Evolutionary conservation across 2,888 invertebrate species (phyloP).

Genomic region (Bombylius major): DNA sequence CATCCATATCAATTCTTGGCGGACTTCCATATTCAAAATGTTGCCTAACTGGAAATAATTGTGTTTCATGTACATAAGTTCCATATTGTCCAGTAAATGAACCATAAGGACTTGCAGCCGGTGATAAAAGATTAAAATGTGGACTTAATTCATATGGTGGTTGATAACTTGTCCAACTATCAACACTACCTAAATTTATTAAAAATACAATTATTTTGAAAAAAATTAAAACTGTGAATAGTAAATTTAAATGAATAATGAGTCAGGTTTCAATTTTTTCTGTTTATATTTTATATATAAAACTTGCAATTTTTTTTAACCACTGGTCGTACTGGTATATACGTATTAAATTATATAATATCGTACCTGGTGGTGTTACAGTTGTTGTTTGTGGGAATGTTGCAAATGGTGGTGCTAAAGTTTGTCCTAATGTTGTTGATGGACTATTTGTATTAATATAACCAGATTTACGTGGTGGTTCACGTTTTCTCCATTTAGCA

Average conservation of each 20-base stretch:
- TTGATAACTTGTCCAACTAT: conserved; percentile 64
- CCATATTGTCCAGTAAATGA: conserved; percentile 53
- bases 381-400: conserved; percentile 49
- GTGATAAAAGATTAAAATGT: conserved; percentile 59
- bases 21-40: conserved; percentile 42
- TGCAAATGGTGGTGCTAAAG: conserved; percentile 45
- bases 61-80: conserved; percentile 56
- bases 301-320: too few relatives aligned
- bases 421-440: conserved; percentile 43
- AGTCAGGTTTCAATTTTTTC: too few relatives aligned
- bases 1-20: conserved; percentile 30
- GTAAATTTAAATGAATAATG: too few relatives aligned
- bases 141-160: conserved; percentile 65
- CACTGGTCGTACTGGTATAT: too few relatives aligned
- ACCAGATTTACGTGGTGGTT: conserved; percentile 82
- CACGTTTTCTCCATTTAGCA: conserved; percentile 89
- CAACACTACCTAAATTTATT: too few relatives aligned
- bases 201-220: too few relatives aligned
- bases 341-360: too few relatives aligned
- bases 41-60: conserved; percentile 55
- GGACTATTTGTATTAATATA: conserved; percentile 60
- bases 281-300: too few relatives aligned
- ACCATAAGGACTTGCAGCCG: conserved; percentile 52
- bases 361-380: conserved; percentile 41
- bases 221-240: too few relatives aligned